Percentiles rank a stretch among this genome's conserved stretches.
phyloP scores from a whole-genome alignment of 2,113 vertebrate species.

The Mus spicilegus region DNA sequence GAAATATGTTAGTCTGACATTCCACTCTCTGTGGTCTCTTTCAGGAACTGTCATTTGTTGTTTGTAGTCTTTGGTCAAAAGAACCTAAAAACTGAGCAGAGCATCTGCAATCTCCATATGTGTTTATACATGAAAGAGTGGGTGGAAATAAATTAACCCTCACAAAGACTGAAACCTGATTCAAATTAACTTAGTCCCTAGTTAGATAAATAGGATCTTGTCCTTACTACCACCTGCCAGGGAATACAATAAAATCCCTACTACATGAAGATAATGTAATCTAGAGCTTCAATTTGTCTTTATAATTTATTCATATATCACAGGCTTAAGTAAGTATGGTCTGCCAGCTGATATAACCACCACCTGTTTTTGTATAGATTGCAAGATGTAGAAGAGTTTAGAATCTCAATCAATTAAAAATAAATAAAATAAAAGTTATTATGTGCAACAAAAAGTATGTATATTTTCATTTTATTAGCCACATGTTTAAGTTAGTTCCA shows the following conservation, averaged over 20 bases:
- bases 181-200: neutral
- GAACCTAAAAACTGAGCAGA: neutral
- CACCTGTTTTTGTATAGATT: neutral
- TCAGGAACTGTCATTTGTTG: neutral
- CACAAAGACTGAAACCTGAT: neutral
- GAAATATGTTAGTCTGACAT: neutral
- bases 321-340: neutral
- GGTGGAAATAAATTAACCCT: constrained; percentile 17
- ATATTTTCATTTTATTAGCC: neutral
- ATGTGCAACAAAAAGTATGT: neutral
- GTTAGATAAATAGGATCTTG: neutral
- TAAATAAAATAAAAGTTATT: neutral
- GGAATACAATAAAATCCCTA: constrained; percentile 1
- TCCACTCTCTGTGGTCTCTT: neutral
- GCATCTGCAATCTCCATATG: neutral
- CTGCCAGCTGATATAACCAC: neutral
- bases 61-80: constrained; percentile 16
- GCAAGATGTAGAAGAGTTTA: neutral
- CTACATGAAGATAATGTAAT: neutral
- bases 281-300: neutral
- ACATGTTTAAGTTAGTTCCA: neutral
- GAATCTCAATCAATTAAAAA: neutral
- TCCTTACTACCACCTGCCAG: neutral
- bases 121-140: neutral
- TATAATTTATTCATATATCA: neutral